A percentile compares a stretch with the other conserved stretches of the same genome.
Conservation (phyloP, 2,113 vertebrate genomes). For the Fregetta grallaria region DNA sequence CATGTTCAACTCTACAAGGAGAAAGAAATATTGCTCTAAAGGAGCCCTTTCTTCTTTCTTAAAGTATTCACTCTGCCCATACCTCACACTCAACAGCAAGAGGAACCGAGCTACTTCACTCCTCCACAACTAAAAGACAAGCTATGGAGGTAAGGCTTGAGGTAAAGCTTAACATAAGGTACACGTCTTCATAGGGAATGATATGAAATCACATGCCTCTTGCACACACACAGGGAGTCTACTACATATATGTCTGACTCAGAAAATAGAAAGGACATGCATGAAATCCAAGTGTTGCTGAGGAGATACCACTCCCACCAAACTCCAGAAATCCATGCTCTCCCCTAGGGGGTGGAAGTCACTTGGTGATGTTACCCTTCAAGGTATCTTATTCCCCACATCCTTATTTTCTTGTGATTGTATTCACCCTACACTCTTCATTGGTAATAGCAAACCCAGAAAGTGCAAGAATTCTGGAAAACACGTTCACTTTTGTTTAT, state of each 20-base stretch:
- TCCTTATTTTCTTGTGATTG: neutral
- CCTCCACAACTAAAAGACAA: neutral
- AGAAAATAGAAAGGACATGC: neutral
- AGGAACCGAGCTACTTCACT: fast-evolving
- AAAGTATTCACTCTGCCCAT: neutral
- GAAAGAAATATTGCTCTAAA: neutral
- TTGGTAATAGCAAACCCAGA: neutral
- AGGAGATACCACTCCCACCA: neutral
- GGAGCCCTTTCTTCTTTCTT: neutral
- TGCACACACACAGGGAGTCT: neutral
- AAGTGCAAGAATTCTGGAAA: neutral
- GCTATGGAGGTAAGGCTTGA: neutral
- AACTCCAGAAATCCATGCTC: neutral
- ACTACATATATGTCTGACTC: neutral
- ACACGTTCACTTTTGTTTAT: fast-evolving
- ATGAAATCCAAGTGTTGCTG: neutral
- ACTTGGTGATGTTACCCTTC: neutral
- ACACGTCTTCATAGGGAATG: neutral
- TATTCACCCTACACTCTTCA: neutral
- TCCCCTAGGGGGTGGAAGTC: neutral
- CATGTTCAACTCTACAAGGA: neutral
- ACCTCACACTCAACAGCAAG: neutral
- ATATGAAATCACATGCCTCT: neutral
- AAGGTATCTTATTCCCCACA: neutral
- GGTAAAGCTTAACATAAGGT: neutral